Base-by-base conservation (phyloP, 1,140 invertebrate species). In the Thaumatotibia leucotreta region DNA sequence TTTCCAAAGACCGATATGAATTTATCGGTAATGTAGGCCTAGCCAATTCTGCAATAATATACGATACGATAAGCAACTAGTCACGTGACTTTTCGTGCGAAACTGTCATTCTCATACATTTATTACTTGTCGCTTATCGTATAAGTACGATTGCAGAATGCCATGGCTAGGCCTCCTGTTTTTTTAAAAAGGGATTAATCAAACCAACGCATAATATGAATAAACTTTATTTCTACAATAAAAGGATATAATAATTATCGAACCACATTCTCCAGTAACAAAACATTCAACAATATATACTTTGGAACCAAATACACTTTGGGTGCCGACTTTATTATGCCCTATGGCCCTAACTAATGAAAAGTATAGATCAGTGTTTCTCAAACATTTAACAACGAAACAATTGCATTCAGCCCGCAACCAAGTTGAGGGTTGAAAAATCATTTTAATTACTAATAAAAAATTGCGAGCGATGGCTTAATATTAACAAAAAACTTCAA, bases 241-340 rank as follows among this genome's bases (percentile, higher is more conserved):
- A 87, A 89, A 87, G 80, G 77, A 80, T 79, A 86, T 86, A 83
- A 76, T 58, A 31, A 27, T 58, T 58, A 83, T 77, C 79, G 70
- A 82, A 86, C 76, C 79, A 74, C 80, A 77, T 75, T 80, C 77
- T 69, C 70, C 68, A 77, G 66, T 84, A 90, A 90, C 86, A 90
- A 87, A 90, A 90, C 86, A 86, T 87, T 88, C 82, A 90, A 90
- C 87, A 88, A 88, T 83, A 88, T 83, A 89, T 83, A 89, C 86
- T 89, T 88, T 89, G 86, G 87, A 87, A 83, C 80, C 81, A 82
- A 86, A 80, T 67, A 78, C 80, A 84, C 83, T 89, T 89, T 88
- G 85, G 85, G 79, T 87, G 82, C 80, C 80, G 81, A 88, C 82
- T 80, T 58, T 88, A 87, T 87, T 88, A 88, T 87, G 83, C 77